Evolutionary conservation across 2,797 vertebrate genomes (phyloP).

Genomic region (Antrozous pallidus): DNA sequence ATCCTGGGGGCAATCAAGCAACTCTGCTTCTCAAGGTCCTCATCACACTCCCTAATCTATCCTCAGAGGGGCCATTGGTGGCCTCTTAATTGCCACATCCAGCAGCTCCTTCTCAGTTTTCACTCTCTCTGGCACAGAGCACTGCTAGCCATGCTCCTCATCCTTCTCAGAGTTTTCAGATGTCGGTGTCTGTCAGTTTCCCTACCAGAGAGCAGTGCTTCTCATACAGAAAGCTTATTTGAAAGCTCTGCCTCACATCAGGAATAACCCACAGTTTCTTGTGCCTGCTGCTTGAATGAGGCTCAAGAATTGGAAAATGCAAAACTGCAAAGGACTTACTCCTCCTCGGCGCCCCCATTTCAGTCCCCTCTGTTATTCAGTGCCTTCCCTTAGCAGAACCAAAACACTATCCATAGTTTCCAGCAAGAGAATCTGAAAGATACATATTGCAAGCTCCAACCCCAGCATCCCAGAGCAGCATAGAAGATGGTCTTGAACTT

Average conservation of each 20-base stretch:
- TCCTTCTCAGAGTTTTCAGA: not conserved
- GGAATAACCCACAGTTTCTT: not conserved
- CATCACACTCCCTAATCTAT: no score
- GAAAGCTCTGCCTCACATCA: not conserved
- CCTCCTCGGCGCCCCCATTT: not conserved
- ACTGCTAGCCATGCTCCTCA: not conserved
- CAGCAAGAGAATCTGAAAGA: not conserved
- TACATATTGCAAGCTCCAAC: not conserved
- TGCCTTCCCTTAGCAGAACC: not conserved
- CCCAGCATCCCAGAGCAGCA: not conserved
- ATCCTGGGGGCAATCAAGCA: no score
- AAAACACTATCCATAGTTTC: not conserved
- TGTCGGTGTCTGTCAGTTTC: not conserved
- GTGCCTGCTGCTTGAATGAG: not conserved
- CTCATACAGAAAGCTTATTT: not conserved
- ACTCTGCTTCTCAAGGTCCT: not conserved
- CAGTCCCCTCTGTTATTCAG: not conserved
- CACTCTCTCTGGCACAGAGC: fast-evolving
- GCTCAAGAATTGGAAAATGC: not conserved
- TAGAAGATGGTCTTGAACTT: not conserved
- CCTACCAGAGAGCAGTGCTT: not conserved
- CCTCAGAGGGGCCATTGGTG: fast-evolving
- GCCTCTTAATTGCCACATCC: not conserved
- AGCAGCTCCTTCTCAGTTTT: not conserved
- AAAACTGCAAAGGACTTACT: not conserved